phyloP scores from a whole-genome alignment of 1,140 invertebrate genomes.

The Drosophila trapezifrons region DNA sequence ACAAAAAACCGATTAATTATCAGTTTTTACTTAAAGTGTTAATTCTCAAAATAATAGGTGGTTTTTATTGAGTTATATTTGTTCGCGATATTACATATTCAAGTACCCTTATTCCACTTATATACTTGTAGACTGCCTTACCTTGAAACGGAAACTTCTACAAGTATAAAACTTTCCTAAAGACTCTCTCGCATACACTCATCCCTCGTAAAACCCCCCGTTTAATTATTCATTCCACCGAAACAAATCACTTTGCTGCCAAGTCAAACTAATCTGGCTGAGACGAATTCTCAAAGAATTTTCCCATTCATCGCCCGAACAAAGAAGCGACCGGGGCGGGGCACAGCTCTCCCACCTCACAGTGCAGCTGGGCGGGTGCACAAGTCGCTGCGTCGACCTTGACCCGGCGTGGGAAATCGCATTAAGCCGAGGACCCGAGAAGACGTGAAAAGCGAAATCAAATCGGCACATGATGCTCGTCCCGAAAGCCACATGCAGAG shows the following conservation, averaged over 20 bases:
- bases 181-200: neutral
- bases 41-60: no score
- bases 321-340: no score
- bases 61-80: no score
- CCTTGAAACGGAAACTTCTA: no score
- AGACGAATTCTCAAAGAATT: conserved; percentile 17
- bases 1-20: no score
- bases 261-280: conserved; percentile 33
- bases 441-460: conserved; percentile 41
- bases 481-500: conserved; percentile 5
- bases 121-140: no score
- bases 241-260: conserved; percentile 7
- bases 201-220: neutral
- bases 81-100: no score
- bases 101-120: no score
- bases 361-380: conserved; percentile 3
- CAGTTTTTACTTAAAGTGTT: no score
- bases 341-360: no score
- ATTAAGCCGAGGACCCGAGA: conserved; percentile 33
- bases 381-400: conserved; percentile 43
- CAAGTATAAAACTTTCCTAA: no score
- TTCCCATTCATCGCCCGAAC: conserved; percentile 15
- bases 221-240: conserved; percentile 10
- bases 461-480: conserved; percentile 48
- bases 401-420: conserved; percentile 60